Percentiles rank a stretch among this genome's conserved stretches.
These are phyloP conservation scores for Drosophila kambysellisi DNA, from an alignment of 2,888 invertebrate genomes.

Conservation along the genomic window DNA sequence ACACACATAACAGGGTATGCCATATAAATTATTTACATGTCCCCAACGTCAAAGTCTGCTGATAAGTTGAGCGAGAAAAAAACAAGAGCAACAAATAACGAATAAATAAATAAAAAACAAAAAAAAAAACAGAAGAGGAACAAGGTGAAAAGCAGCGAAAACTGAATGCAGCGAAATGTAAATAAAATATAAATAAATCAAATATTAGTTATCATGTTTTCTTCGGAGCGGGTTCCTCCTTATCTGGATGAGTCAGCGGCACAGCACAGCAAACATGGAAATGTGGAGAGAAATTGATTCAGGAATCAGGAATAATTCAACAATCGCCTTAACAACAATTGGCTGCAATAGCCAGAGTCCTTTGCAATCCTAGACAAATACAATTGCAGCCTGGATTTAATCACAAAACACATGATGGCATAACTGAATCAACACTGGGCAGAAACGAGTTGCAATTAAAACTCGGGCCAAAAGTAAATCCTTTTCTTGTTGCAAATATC, in stretches of 20 bases:
- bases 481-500: slow-evolving; percentile 3
- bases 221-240: slow-evolving; percentile 12
- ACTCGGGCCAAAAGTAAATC: slow-evolving; percentile 33
- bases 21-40: slow-evolving; percentile 79
- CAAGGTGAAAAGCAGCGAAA: slow-evolving; percentile 40
- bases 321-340: background rate
- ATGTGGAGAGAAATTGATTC: slow-evolving; percentile 20
- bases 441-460: slow-evolving; percentile 48
- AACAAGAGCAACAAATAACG: slow-evolving; percentile 26
- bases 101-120: slow-evolving; percentile 34
- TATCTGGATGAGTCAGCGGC: slow-evolving; percentile 32
- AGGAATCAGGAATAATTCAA: background rate
- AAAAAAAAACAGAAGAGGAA: slow-evolving; percentile 28
- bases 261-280: slow-evolving; percentile 23
- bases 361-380: background rate
- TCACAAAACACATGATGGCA: background rate
- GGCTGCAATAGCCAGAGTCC: background rate
- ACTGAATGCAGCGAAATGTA: slow-evolving; percentile 29
- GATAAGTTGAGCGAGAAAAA: slow-evolving; percentile 54
- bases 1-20: slow-evolving; percentile 73
- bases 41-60: slow-evolving; percentile 76
- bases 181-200: slow-evolving; percentile 72
- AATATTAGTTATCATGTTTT: slow-evolving; percentile 62
- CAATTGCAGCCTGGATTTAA: background rate
- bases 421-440: slow-evolving; percentile 6